Evolutionary conservation across 2,113 vertebrate genomes (phyloP).

Genomic region (Dasyurus viverrinus): DNA sequence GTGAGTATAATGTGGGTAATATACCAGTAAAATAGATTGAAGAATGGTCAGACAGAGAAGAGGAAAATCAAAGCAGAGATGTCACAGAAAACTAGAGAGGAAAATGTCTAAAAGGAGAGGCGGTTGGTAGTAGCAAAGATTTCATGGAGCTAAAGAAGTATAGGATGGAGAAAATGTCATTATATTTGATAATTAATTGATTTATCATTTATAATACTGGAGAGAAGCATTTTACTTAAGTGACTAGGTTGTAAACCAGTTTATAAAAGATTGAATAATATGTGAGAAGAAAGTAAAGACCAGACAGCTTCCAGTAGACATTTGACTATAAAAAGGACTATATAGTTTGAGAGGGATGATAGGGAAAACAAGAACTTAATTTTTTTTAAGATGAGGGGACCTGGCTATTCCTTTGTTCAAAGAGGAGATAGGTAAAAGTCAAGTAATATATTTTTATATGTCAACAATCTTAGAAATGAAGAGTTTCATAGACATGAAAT

Average conservation of each 20-base stretch:
- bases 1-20: background rate
- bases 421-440: background rate
- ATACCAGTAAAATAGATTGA: background rate
- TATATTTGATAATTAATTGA: background rate
- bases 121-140: background rate
- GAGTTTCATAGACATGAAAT: background rate
- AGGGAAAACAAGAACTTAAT: background rate
- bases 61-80: background rate
- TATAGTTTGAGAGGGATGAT: background rate
- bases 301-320: background rate
- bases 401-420: background rate
- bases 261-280: background rate
- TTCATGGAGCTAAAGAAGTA: background rate
- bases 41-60: background rate
- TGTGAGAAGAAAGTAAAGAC: background rate
- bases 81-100: background rate
- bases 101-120: background rate
- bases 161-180: background rate
- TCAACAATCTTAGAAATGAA: background rate
- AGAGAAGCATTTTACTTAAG: background rate
- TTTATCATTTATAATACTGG: background rate
- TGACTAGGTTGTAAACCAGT: background rate
- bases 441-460: background rate
- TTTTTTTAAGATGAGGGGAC: background rate
- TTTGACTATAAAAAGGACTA: slow-evolving; percentile 1